Base-by-base conservation (phyloP, 2,113 vertebrate genomes). In the Alectura lathami region DNA sequence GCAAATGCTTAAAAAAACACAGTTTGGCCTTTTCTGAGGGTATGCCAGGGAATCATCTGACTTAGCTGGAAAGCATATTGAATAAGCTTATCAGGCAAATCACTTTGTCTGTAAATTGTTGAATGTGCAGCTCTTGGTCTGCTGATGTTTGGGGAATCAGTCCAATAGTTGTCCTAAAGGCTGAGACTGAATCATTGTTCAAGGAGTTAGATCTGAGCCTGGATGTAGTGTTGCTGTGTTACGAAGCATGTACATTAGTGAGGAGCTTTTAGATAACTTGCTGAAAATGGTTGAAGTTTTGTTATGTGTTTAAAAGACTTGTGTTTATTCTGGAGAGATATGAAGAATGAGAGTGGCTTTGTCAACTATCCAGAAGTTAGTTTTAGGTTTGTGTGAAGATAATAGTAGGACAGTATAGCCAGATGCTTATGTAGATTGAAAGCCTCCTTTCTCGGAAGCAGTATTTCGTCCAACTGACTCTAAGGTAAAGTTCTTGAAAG, bases 71-170 rank as follows among this genome's bases (percentile, higher is more conserved):
- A 88, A 91, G 13, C 47, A 7, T 48, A 14, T 77, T 27, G 42
- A 85, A 23, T 57, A 68, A 76, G 16, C 9, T 91, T 87, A 83
- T 81, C 26, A 70, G 40, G 24, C 7, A 91, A 62, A 78, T 74
- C 3, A 2, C 10, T 59, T 62, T 38, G 42, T 81, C 26, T 88
- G 23, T 17, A 66, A 54, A 59, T 24, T 72, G 22, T 78, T 74
- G 42, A 59, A 51, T 8, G 45, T 0, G 0, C 18, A 45, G 14
- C 1, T 0, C 12, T 56, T 59, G 5, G 13, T 87, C 8, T 64
- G 42, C 64, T 87, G 34, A 23, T 0, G 1, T 51, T 43, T 75
- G 51, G 7, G 42, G 57, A 56, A 67, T 83, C 6, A 26, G 27
- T 73, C 36, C 60, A 76, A 17, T 6, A 8, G 5, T 75, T 64